phyloP scores from a whole-genome alignment of 2,113 vertebrate species.

The Canis aureus region DNA sequence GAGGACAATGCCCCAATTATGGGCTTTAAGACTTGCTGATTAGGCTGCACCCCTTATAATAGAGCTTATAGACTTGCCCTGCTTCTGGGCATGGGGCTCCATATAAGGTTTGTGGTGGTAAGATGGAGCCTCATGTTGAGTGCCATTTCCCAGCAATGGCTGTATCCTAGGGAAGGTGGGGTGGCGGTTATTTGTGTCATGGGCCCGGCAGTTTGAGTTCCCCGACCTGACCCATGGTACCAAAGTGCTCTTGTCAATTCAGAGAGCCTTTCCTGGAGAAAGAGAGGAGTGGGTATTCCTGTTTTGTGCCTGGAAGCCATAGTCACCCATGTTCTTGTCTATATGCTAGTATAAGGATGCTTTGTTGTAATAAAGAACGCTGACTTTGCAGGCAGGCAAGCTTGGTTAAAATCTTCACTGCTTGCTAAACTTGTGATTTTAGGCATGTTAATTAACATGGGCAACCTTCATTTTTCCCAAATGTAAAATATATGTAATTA shows the following conservation, averaged over 20 bases:
- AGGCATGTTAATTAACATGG: slow-evolving; percentile 48
- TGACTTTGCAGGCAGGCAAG: background rate
- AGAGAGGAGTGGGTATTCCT: background rate
- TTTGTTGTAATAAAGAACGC: background rate
- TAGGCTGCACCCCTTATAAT: background rate
- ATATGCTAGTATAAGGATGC: background rate
- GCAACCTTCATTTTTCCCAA: slow-evolving; percentile 50
- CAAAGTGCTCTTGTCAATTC: background rate
- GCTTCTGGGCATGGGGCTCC: background rate
- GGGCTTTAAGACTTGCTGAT: background rate
- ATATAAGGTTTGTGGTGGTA: background rate
- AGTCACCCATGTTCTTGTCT: background rate
- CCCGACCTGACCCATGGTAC: background rate
- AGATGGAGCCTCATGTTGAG: rapidly evolving
- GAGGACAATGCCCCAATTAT: background rate
- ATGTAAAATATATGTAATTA: slow-evolving; percentile 55
- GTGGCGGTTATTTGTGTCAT: background rate
- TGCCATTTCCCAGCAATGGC: background rate
- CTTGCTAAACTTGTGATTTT: slow-evolving; percentile 34
- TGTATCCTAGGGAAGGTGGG: background rate
- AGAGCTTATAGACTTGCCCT: background rate
- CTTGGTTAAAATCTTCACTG: slow-evolving; percentile 4
- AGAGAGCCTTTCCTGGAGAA: background rate
- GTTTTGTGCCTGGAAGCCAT: background rate
- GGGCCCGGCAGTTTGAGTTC: background rate